Conservation (phyloP, 2,888 invertebrate genomes). For the Andrena camellia region DNA sequence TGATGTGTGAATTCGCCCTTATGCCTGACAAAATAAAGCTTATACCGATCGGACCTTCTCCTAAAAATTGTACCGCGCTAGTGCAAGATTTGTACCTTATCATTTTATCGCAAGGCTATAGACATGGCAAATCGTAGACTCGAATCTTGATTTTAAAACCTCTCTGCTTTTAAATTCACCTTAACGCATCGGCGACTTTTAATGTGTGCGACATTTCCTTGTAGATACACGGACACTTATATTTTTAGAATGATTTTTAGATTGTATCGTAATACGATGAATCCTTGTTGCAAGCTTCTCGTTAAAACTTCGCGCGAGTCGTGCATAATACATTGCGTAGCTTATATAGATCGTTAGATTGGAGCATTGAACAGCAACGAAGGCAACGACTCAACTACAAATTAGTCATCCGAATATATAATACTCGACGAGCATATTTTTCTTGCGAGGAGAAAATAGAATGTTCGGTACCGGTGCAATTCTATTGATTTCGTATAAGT, state of each 20-base stretch:
- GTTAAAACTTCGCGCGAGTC: conserved; percentile 24
- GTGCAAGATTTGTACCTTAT: conserved; percentile 13
- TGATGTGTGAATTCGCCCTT: conserved; percentile 52
- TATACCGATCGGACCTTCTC: conserved; percentile 40
- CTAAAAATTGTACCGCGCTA: conserved; percentile 3
- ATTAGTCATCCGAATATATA: conserved; percentile 43
- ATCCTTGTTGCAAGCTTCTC: conserved; percentile 35
- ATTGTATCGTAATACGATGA: conserved; percentile 26
- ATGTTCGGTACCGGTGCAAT: conserved; percentile 13
- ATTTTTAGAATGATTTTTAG: conserved; percentile 62
- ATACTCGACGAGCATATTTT: conserved; percentile 37
- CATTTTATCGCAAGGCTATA: not conserved
- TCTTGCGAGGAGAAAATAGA: conserved; percentile 10
- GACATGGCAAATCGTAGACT: not conserved
- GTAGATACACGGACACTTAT: conserved; percentile 57
- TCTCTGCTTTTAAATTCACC: conserved; percentile 9
- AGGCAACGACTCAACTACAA: conserved; percentile 63
- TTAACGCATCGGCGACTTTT: conserved; percentile 21
- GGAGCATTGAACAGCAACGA: conserved; percentile 36
- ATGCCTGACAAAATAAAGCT: conserved; percentile 72
- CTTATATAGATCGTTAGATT: conserved; percentile 47
- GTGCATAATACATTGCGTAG: conserved; percentile 45
- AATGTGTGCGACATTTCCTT: conserved; percentile 21
- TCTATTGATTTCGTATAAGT: conserved; percentile 53
- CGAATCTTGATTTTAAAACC: conserved; percentile 12